Conservation (phyloP, 2,888 invertebrate species). For the Hedychridium roseum region DNA sequence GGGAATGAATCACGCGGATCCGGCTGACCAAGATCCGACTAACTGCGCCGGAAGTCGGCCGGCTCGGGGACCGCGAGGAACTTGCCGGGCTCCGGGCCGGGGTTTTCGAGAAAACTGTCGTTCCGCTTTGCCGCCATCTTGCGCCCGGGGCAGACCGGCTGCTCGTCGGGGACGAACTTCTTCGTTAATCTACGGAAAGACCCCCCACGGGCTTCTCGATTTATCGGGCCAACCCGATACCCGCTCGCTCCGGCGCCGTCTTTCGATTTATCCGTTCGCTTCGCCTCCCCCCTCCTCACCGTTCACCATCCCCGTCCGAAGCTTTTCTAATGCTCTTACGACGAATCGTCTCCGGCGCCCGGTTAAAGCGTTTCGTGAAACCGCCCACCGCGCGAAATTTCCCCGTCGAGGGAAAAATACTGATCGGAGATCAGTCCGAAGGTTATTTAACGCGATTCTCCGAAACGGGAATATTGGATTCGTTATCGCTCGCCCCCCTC, state of each 20-base stretch:
- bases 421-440: too few relatives aligned
- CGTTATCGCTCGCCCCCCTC: too few relatives aligned
- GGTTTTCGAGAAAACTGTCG: slow-evolving; percentile 56
- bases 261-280: slow-evolving; percentile 28
- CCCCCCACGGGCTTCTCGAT: slow-evolving; percentile 38
- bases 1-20: slow-evolving; percentile 25
- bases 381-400: too few relatives aligned
- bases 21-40: slow-evolving; percentile 40
- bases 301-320: neutral
- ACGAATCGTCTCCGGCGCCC: neutral
- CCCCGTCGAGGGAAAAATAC: too few relatives aligned
- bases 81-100: too few relatives aligned
- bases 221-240: slow-evolving; percentile 40
- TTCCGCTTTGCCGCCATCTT: slow-evolving; percentile 39
- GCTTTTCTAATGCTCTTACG: slow-evolving; percentile 5
- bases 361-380: too few relatives aligned
- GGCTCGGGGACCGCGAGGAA: slow-evolving; percentile 32
- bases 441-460: too few relatives aligned
- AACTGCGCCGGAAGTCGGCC: slow-evolving; percentile 30
- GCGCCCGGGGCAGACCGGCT: slow-evolving; percentile 31
- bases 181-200: slow-evolving; percentile 50
- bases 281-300: neutral
- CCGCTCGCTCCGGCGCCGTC: slow-evolving; percentile 15
- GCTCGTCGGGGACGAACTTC: slow-evolving; percentile 48
- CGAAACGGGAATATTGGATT: too few relatives aligned